phyloP scores from a whole-genome alignment of 2,113 vertebrate genomes.

The Mohoua ochrocephala region DNA sequence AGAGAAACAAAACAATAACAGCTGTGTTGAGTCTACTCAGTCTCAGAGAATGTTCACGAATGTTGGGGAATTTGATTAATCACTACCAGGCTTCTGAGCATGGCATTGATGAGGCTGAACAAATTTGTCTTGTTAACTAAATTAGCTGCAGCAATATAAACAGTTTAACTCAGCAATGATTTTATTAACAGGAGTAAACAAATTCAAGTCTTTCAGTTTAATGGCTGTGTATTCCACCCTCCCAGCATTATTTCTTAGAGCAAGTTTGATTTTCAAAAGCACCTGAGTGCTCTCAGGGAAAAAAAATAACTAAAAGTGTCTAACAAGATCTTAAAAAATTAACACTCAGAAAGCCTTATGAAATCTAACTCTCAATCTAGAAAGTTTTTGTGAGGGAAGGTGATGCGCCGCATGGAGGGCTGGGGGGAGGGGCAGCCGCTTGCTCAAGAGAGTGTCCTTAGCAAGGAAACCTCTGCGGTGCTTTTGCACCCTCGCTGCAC shows the following conservation, averaged over 20 bases:
- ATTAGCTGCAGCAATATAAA: slow-evolving; percentile 66
- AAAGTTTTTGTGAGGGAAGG: not conserved
- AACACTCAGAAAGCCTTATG: not conserved
- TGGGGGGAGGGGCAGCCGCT: too few species aligned
- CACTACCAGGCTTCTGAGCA: slow-evolving; percentile 14
- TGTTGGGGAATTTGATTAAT: slow-evolving; percentile 34
- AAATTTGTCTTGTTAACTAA: slow-evolving; percentile 65
- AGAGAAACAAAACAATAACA: not conserved
- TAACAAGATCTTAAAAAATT: not conserved
- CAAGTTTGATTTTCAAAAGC: not conserved
- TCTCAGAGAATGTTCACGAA: not conserved
- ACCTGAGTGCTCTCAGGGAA: not conserved
- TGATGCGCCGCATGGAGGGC: too few species aligned
- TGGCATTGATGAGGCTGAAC: slow-evolving; percentile 63
- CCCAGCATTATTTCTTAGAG: not conserved
- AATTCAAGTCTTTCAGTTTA: slow-evolving; percentile 39
- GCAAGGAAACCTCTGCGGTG: too few species aligned
- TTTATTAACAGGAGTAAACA: slow-evolving; percentile 70
- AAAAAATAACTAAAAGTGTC: not conserved
- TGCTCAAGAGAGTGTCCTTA: too few species aligned
- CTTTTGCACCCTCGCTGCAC: too few species aligned
- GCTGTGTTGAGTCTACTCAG: not conserved
- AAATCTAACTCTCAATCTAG: not conserved
- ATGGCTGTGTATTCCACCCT: not conserved
- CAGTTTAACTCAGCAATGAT: slow-evolving; percentile 50